Percentiles rank a stretch among this genome's conserved stretches.
These are phyloP conservation scores for Hemibagrus wyckioides DNA, from an alignment of 2,113 vertebrate species.

Conservation along the genomic window DNA sequence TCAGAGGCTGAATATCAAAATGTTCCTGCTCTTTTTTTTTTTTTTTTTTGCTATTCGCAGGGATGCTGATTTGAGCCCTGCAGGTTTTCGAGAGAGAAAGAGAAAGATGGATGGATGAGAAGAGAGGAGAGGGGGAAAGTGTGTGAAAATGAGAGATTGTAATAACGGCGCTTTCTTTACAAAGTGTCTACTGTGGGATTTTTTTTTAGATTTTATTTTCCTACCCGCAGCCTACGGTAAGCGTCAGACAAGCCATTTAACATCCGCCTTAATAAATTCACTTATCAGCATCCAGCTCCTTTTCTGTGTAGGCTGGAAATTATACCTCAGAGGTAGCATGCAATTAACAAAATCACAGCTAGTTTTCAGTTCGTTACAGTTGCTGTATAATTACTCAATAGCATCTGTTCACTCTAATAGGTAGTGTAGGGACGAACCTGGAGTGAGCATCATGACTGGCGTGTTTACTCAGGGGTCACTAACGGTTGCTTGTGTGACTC, in stretches of 20 bases:
- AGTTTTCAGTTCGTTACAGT: constrained; percentile 26
- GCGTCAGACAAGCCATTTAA: background rate
- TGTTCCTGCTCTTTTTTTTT: constrained; percentile 23
- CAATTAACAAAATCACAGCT: constrained; percentile 24
- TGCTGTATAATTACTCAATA: constrained; percentile 14
- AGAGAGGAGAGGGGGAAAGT: background rate
- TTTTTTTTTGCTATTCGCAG: constrained; percentile 56
- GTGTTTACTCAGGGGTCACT: constrained; percentile 31
- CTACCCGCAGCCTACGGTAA: background rate
- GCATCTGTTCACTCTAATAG: constrained; percentile 31
- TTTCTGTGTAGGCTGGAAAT: constrained; percentile 27
- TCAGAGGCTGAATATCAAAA: constrained; percentile 60
- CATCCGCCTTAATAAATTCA: constrained; percentile 20
- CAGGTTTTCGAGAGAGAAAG: constrained; percentile 12
- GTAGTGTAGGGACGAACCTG: constrained; percentile 10
- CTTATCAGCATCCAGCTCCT: constrained; percentile 6
- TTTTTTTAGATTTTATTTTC: background rate
- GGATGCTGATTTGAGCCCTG: constrained; percentile 48
- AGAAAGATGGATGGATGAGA: background rate
- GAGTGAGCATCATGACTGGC: constrained; percentile 29
- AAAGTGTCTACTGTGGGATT: constrained; percentile 16
- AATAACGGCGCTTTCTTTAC: background rate
- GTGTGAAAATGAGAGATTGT: background rate
- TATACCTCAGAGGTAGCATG: constrained; percentile 2
- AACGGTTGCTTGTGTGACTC: background rate